phyloP scores from a whole-genome alignment of 2,113 vertebrate genomes.

The Atherinomorus stipes region DNA sequence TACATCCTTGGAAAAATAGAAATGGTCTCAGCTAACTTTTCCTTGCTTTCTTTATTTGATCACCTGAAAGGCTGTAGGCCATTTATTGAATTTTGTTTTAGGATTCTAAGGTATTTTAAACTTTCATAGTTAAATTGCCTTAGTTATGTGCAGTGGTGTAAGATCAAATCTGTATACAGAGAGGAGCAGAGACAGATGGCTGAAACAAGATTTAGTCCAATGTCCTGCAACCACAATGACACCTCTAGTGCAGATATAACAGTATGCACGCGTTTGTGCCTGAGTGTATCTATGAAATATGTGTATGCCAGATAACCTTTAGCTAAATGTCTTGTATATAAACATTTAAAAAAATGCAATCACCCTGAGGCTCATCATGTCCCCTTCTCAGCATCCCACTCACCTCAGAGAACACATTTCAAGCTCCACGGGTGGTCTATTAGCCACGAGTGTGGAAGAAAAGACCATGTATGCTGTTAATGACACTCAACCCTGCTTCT shows the following conservation, averaged over 20 bases:
- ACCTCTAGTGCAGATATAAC: slow-evolving; percentile 50
- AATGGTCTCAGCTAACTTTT: not conserved
- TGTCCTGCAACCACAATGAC: slow-evolving; percentile 43
- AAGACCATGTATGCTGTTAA: slow-evolving; percentile 12
- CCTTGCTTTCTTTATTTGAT: slow-evolving; percentile 3
- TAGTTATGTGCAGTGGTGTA: not conserved
- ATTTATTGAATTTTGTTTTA: slow-evolving; percentile 4
- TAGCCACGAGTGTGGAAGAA: slow-evolving; percentile 7
- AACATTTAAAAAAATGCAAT: too few species aligned
- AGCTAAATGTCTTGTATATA: too few species aligned
- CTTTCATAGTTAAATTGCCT: not conserved
- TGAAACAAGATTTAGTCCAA: slow-evolving; percentile 51
- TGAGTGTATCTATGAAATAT: too few species aligned
- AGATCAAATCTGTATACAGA: slow-evolving; percentile 18
- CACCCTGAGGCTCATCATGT: too few species aligned
- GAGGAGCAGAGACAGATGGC: slow-evolving; percentile 66
- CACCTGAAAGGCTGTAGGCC: not conserved
- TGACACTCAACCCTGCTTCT: slow-evolving; percentile 25
- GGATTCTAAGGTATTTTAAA: slow-evolving; percentile 6
- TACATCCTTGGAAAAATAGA: not conserved
- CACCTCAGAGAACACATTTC: too few species aligned
- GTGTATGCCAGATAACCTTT: too few species aligned
- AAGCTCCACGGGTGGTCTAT: too few species aligned
- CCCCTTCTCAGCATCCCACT: too few species aligned
- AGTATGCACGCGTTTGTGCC: slow-evolving; percentile 46